A percentile compares a stretch with the other conserved stretches of the same genome.
These are phyloP conservation scores for Zalophus californianus DNA, from an alignment of 2,797 vertebrate genomes.

Conservation along the genomic window DNA sequence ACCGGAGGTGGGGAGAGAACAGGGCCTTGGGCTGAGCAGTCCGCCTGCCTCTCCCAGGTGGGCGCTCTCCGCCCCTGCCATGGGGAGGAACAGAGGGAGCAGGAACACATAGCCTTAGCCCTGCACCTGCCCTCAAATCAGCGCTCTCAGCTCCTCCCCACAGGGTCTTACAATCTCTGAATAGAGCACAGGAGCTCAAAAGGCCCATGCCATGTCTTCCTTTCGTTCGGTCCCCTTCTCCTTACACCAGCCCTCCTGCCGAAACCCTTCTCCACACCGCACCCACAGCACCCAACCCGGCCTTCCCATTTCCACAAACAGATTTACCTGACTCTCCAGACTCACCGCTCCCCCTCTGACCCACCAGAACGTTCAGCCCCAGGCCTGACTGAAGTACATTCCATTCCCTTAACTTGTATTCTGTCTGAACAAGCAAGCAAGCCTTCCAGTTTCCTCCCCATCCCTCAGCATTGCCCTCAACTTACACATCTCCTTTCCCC, in stretches of 20 bases:
- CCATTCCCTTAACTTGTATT: neutral
- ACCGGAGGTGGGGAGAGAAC: no score
- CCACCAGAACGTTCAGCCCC: neutral
- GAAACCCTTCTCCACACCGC: neutral
- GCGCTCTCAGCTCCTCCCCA: neutral
- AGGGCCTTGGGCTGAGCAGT: neutral
- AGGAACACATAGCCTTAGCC: neutral
- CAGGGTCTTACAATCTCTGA: neutral
- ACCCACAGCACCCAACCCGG: neutral
- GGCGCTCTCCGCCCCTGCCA: neutral
- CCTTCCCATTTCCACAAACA: neutral
- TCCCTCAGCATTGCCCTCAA: neutral
- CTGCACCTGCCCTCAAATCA: neutral
- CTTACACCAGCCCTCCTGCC: fast-evolving
- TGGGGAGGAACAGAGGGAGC: neutral
- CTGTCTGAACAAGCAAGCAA: neutral
- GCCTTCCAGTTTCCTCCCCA: neutral
- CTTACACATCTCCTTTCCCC: neutral
- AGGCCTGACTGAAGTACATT: fast-evolving
- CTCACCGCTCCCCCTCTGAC: neutral
- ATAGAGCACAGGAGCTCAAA: neutral
- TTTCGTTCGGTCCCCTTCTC: neutral
- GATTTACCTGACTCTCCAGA: neutral
- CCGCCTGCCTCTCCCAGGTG: neutral
- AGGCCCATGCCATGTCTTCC: neutral